These are phyloP conservation scores for Brachionus rotundiformis DNA, from an alignment of 1,140 invertebrate genomes.

Conservation along the genomic window DNA sequence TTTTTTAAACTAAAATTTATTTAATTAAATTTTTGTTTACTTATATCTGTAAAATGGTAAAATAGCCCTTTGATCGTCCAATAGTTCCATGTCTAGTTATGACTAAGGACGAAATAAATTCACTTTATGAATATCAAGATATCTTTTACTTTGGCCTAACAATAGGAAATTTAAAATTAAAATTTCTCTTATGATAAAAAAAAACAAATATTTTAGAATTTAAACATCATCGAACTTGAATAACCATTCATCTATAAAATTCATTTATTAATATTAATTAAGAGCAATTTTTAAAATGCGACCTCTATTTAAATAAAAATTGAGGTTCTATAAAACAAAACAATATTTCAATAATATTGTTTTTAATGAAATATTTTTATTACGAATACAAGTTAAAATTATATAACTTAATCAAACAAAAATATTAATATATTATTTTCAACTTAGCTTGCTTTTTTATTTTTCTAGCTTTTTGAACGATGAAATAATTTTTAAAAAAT, in stretches of 20 bases:
- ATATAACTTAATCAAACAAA: constrained; percentile 9
- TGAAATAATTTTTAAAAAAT: background rate
- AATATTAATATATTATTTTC: background rate
- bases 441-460: background rate
- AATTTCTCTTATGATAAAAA: background rate
- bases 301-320: background rate
- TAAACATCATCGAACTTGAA: background rate
- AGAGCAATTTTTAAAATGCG: background rate
- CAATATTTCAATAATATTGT: background rate
- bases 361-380: background rate
- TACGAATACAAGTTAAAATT: background rate
- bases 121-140: background rate
- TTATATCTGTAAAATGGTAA: too few relatives aligned
- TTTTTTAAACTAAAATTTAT: too few relatives aligned
- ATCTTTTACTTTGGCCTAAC: background rate
- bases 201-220: background rate
- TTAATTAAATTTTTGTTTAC: too few relatives aligned
- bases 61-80: too few relatives aligned
- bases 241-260: background rate
- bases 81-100: too few relatives aligned
- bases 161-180: background rate
- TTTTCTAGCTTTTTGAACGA: background rate
- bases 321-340: background rate
- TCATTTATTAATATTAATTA: background rate
- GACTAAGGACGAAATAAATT: background rate